These are phyloP conservation scores for Aspidoscelis tigris DNA, from an alignment of 2,113 vertebrate genomes.

Conservation along the genomic window DNA sequence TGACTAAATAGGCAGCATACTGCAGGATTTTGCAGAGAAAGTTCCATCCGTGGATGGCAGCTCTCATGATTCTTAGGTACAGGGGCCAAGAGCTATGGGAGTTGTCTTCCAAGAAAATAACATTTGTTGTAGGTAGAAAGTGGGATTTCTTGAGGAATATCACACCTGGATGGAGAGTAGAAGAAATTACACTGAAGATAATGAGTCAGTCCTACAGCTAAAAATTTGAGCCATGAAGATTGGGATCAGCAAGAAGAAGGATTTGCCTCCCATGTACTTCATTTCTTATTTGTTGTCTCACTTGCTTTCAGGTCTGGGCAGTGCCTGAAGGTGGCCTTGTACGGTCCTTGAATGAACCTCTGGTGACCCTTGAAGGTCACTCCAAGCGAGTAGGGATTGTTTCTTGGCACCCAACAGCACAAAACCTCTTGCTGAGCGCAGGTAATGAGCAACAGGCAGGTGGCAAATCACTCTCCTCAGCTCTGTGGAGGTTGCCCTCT, in stretches of 20 bases:
- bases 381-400: slow-evolving; percentile 90
- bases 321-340: slow-evolving; percentile 84
- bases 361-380: slow-evolving; percentile 90
- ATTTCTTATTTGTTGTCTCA: neutral
- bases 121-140: too few species aligned
- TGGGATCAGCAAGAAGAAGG: too few species aligned
- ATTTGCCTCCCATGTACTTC: neutral
- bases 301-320: slow-evolving; percentile 84
- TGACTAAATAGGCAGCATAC: neutral
- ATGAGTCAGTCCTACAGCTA: too few species aligned
- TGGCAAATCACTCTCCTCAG: neutral
- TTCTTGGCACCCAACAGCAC: slow-evolving; percentile 89
- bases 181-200: too few species aligned
- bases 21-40: too few species aligned
- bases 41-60: too few species aligned
- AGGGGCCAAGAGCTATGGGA: too few species aligned
- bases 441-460: slow-evolving; percentile 64
- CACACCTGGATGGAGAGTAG: too few species aligned
- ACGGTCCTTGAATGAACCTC: slow-evolving; percentile 78
- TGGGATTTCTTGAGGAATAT: too few species aligned
- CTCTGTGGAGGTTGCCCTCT: too few species aligned
- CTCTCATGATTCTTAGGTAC: too few species aligned
- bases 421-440: slow-evolving; percentile 89
- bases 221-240: too few species aligned
- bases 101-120: neutral